These are phyloP conservation scores for Drosophila fungiperda DNA, from an alignment of 2,888 invertebrate genomes.

Conservation along the genomic window DNA sequence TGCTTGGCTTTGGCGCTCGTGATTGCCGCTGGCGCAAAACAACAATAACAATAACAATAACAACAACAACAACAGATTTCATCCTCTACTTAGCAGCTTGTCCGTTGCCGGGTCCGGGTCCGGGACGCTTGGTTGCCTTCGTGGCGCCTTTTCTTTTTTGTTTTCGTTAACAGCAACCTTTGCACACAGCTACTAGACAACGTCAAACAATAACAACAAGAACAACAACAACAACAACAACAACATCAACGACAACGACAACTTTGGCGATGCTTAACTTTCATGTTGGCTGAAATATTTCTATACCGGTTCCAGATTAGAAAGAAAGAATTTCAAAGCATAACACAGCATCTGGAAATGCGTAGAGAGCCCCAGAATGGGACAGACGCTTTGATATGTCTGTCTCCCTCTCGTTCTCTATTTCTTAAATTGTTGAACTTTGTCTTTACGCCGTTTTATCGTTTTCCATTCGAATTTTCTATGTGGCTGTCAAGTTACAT, in stretches of 20 bases:
- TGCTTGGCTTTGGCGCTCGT: constrained; percentile 53
- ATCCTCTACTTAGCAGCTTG: constrained; percentile 68
- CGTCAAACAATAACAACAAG: constrained; percentile 28
- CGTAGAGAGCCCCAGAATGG: constrained; percentile 29
- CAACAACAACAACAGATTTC: constrained; percentile 29
- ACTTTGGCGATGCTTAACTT: constrained; percentile 64
- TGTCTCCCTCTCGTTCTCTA: neutral
- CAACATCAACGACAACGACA: constrained; percentile 17
- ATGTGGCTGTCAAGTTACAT: constrained; percentile 34
- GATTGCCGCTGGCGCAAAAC: constrained; percentile 64
- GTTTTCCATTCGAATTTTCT: constrained; percentile 31
- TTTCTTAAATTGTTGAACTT: constrained; percentile 47
- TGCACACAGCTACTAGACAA: constrained; percentile 62
- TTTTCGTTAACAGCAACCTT: constrained; percentile 50
- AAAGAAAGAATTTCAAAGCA: constrained; percentile 77
- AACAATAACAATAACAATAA: constrained; percentile 40
- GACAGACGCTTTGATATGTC: constrained; percentile 6
- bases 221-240: constrained; percentile 18
- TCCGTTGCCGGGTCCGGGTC: constrained; percentile 46
- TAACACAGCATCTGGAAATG: constrained; percentile 58
- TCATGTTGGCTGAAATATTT: constrained; percentile 76
- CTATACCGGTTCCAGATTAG: constrained; percentile 79
- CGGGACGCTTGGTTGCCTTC: constrained; percentile 64
- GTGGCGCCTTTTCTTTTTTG: constrained; percentile 70
- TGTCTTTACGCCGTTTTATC: constrained; percentile 14